Evolutionary conservation across 92 coral and sea anemone species (phyloP), one percentile per base, ranked within the genome.

Genomic region (Diadumene lineata): DNA sequence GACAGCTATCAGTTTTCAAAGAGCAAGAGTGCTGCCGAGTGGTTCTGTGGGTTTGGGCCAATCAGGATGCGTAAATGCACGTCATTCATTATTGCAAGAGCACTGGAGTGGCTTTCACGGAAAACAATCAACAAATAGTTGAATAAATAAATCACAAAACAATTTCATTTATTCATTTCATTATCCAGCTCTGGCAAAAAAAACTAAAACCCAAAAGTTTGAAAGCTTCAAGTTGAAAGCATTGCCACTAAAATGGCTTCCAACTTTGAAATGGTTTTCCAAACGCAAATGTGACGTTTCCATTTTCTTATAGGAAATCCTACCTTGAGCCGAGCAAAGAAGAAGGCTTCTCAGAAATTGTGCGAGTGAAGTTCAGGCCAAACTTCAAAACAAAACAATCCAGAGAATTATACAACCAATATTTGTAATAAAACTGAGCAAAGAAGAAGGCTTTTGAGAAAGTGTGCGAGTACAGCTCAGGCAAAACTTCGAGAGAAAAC

Each of bases 271-370:
- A 16, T 38, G 58, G 6, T 53, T 53, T 53, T 10, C 7, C 11
- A 58, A 53, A 53, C 4, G 21, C 18, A 53, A 13, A 13, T 3
- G n/a, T n/a, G n/a, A n/a, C n/a, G n/a, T n/a, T n/a, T n/a, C n/a
- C n/a, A 23, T 11, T 58, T 10, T 58, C 34, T 69, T 74, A 6
- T 78, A 94, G 98, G 71, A 88, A 94, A 25, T 73, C 92, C 0
- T 91, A 69, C 66, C 76, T 75, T 77, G 98, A 94, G 31, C 98
- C 98, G 32, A 64, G 58, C 50, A 48, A 69, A 24, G 79, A 64
- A 43, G 98, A 94, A 67, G 98, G 98, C 23, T 94, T 94, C 74
- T 64, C 78, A 28, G 97, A 92, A 66, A 86, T 88, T 19, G 76
- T 91, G 15, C 84, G 82, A 60, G 81, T 94, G 68, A 85, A 94